phyloP scores from a whole-genome alignment of 2,888 invertebrate genomes.

The Ichneumoninae sp. region DNA sequence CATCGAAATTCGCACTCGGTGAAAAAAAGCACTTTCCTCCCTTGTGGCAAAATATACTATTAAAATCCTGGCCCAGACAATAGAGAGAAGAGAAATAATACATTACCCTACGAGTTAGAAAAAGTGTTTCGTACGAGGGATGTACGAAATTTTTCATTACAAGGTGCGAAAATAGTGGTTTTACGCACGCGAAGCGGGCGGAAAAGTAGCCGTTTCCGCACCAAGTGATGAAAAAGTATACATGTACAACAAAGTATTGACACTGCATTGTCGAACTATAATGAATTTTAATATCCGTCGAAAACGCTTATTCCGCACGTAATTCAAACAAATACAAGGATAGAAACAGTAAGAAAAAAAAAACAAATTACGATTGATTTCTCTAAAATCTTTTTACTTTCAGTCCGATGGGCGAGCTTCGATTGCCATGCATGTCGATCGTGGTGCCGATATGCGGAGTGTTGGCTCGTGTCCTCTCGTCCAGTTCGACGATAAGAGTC shows the following conservation, averaged over 20 bases:
- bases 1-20: too few species aligned
- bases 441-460: conserved; percentile 79
- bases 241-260: too few species aligned
- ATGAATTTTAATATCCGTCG: neutral
- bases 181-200: too few species aligned
- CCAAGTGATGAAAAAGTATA: too few species aligned
- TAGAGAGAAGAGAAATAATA: neutral
- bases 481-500: conserved; percentile 79
- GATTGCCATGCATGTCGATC: conserved; percentile 76
- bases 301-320: neutral
- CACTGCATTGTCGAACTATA: neutral
- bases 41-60: too few species aligned
- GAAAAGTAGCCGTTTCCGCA: too few species aligned
- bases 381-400: conserved; percentile 40
- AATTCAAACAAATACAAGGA: neutral
- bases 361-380: neutral
- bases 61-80: too few species aligned
- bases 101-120: too few species aligned
- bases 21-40: too few species aligned
- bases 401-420: conserved; percentile 77
- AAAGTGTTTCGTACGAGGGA: too few species aligned
- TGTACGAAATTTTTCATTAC: too few species aligned
- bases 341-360: neutral
- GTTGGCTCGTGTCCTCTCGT: conserved; percentile 80
- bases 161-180: too few species aligned